phyloP scores from a whole-genome alignment of 2,797 vertebrate genomes.

The Sebastes flavidus region DNA sequence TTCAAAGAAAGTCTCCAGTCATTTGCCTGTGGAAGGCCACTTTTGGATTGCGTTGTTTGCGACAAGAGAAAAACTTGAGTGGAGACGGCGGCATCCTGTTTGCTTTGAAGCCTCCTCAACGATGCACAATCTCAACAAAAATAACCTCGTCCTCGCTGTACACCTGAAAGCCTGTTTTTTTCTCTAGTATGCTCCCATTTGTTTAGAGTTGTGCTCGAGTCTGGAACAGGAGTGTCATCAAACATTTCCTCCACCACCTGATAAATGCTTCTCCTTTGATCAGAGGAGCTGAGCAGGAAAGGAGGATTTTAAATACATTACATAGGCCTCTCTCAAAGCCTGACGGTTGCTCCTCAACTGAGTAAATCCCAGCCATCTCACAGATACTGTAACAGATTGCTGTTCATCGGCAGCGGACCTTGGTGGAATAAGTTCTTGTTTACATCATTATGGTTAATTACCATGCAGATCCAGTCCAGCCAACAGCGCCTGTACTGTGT shows the following conservation, averaged over 20 bases:
- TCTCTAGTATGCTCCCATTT: constrained; percentile 36
- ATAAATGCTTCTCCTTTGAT: constrained; percentile 59
- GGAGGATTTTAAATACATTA: constrained; percentile 35
- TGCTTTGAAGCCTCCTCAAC: constrained; percentile 52
- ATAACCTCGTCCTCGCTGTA: background rate
- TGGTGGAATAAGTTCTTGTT: constrained; percentile 76
- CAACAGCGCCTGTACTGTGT: constrained; percentile 25
- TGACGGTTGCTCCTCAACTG: constrained; percentile 40
- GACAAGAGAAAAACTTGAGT: constrained; percentile 22
- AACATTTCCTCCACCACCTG: constrained; percentile 45
- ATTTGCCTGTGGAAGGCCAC: constrained; percentile 7
- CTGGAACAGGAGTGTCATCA: constrained; percentile 48
- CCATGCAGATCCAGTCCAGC: constrained; percentile 66
- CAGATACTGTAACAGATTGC: constrained; percentile 78
- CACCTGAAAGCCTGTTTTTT: constrained; percentile 48
- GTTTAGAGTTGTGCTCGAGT: constrained; percentile 29
- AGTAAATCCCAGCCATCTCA: constrained; percentile 47
- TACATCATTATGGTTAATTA: constrained; percentile 84
- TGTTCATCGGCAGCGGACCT: constrained; percentile 60
- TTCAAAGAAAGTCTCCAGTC: constrained; percentile 25
- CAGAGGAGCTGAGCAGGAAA: constrained; percentile 37
- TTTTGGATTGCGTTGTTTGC: constrained; percentile 41
- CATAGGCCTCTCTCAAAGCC: constrained; percentile 30
- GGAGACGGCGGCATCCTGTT: constrained; percentile 24
- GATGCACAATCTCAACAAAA: constrained; percentile 16